Conservation (phyloP, 2,797 vertebrate species). For the Alauda arvensis region DNA sequence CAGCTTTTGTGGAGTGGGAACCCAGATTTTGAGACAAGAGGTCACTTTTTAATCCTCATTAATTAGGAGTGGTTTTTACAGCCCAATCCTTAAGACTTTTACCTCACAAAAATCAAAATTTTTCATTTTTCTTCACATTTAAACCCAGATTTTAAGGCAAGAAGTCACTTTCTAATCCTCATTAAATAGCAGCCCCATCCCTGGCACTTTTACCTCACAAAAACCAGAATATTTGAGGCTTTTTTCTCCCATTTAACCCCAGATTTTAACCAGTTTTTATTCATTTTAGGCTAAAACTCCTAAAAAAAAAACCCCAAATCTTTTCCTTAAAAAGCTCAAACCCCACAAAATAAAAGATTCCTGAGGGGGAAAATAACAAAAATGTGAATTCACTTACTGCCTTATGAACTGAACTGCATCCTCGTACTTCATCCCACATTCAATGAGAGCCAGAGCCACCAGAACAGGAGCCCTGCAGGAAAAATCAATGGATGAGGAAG, state of each 20-base stretch:
- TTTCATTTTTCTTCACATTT: too few relatives aligned
- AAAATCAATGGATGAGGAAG: conserved; percentile 12
- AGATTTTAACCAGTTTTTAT: background rate
- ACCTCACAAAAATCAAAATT: too few relatives aligned
- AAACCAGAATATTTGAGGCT: too few relatives aligned
- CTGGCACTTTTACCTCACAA: too few relatives aligned
- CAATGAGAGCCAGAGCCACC: conserved; percentile 96
- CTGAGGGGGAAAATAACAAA: background rate
- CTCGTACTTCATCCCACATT: conserved; percentile 97
- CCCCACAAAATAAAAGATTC: background rate
- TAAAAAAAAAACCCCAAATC: background rate
- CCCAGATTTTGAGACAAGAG: background rate
- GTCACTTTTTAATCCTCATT: too few relatives aligned
- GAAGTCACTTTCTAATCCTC: background rate
- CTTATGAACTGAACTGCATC: conserved; percentile 98
- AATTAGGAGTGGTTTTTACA: background rate
- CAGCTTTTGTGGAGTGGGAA: background rate
- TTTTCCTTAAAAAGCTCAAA: background rate
- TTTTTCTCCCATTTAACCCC: background rate
- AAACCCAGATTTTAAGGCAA: too few relatives aligned
- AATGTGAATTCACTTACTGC: conserved; percentile 84
- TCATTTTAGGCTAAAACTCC: background rate
- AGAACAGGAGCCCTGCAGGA: conserved; percentile 90
- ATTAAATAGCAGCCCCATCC: background rate
- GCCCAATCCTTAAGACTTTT: background rate